Evolutionary conservation across 2,797 vertebrate genomes (phyloP), one percentile per base, ranked within the genome.

Genomic region (Urophycis tenuis): DNA sequence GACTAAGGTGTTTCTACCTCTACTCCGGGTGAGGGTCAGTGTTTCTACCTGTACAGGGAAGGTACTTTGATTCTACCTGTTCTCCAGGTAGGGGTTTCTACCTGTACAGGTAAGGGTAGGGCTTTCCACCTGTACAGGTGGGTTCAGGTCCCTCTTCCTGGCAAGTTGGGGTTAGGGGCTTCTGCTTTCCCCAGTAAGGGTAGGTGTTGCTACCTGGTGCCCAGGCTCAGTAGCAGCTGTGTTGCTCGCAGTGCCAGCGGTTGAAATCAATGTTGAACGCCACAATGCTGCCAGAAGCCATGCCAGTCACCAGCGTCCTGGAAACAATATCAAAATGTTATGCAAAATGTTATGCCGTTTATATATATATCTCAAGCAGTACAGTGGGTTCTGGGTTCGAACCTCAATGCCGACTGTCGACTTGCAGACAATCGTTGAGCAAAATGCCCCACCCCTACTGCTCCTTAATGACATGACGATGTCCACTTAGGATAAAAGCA

Each of bases 181-280:
- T 74, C 30, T 78, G 17, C 53, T 22, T 69, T 25, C 72, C 49
- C 34, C 22, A 74, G 74, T 22, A 30, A 53, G 73, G 17, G 73
- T 30, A 74, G n/a, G 31, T 69, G n/a, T 49, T 4, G 17, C 41
- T 25, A 67, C 12, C 7, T 67, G 45, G 15, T 74, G 70, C 11
- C 39, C 49, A 45, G 10, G 0, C 81, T 97, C 92, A 99, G 88
- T 98, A 98, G 91, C 96, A 94, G 93, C 95, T 99, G 87, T 98
- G 97, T 92, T 99, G 96, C 88, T 99, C 97, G 81, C 96, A 97
- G 92, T 99, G 97, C 97, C 97, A 99, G 84, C 96, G 95, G 90
- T 99, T 99, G 92, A 99, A 99, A 92, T 99, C 97, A 84, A 99
- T 99, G 92, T 99, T 98, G 91, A 99, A 99, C 84, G 97, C 97